phyloP scores from a whole-genome alignment of 2,113 vertebrate genomes.

The Clarias gariepinus region DNA sequence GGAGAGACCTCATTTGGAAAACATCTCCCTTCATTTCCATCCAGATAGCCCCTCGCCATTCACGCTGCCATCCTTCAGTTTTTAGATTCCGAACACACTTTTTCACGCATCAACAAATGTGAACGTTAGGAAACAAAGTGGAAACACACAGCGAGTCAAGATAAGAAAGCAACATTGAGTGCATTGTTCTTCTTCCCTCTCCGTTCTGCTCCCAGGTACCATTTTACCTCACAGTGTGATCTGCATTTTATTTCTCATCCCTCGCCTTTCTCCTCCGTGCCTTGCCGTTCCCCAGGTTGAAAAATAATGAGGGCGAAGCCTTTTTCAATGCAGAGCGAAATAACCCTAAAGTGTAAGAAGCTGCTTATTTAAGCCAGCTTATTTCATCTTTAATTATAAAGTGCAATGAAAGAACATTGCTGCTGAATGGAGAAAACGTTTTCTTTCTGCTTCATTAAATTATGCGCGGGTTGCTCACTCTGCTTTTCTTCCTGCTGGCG shows the following conservation, averaged over 20 bases:
- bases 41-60: not conserved
- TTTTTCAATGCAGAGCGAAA: slow-evolving; percentile 50
- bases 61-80: not conserved
- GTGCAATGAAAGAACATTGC: slow-evolving; percentile 50
- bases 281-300: slow-evolving; percentile 13
- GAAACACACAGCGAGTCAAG: not conserved
- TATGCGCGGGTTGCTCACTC: slow-evolving; percentile 3
- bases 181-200: slow-evolving; percentile 5
- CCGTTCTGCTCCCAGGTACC: not conserved
- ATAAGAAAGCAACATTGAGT: not conserved
- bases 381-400: slow-evolving; percentile 59
- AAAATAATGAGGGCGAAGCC: slow-evolving; percentile 47
- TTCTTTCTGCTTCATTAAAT: slow-evolving; percentile 53
- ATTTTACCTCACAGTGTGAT: slow-evolving; percentile 22
- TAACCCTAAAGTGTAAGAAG: slow-evolving; percentile 48
- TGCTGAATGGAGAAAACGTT: slow-evolving; percentile 49
- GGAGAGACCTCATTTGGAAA: slow-evolving; percentile 1
- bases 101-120: not conserved
- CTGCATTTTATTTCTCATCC: not conserved
- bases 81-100: not conserved
- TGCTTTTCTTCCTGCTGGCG: slow-evolving; percentile 9
- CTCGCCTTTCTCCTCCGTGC: not conserved
- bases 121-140: slow-evolving; percentile 1
- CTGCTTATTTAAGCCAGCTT: slow-evolving; percentile 47
- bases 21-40: not conserved